These are phyloP conservation scores for Ascaphus truei DNA, from an alignment of 2,113 vertebrate species.

Conservation along the genomic window DNA sequence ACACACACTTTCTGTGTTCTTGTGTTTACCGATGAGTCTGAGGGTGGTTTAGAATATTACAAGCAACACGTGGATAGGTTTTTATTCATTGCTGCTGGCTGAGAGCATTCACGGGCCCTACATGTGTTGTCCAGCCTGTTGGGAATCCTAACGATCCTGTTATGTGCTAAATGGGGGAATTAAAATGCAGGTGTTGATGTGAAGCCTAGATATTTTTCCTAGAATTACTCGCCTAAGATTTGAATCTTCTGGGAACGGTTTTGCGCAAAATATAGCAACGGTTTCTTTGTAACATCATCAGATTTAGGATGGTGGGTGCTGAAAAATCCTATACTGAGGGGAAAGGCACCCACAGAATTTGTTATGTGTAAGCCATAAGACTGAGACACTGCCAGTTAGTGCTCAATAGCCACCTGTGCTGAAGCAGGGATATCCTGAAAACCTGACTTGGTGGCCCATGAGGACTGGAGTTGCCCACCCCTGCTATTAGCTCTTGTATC, in stretches of 20 bases:
- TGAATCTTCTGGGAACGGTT: not conserved
- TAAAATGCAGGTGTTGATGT: not conserved
- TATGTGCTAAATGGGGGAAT: not conserved
- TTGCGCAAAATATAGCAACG: not conserved
- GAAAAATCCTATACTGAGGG: no score
- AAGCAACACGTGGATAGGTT: not conserved
- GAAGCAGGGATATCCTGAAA: no score
- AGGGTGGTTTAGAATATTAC: not conserved
- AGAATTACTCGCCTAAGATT: not conserved
- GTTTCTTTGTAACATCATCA: no score
- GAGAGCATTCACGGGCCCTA: not conserved
- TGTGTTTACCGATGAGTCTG: not conserved
- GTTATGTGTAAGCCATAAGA: no score
- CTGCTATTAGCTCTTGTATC: no score
- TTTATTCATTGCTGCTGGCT: not conserved
- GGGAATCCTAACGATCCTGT: conserved; percentile 11
- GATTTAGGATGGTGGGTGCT: no score
- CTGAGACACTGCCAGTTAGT: no score
- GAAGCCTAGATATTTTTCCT: not conserved
- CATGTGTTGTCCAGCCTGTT: not conserved
- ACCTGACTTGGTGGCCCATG: no score
- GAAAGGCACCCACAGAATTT: no score
- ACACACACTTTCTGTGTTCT: not conserved
- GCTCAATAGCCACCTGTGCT: no score
- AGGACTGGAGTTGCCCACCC: no score